Evolutionary conservation across 2,888 invertebrate species (phyloP), one percentile per base, ranked within the genome.

Genomic region (Bombylius major): DNA sequence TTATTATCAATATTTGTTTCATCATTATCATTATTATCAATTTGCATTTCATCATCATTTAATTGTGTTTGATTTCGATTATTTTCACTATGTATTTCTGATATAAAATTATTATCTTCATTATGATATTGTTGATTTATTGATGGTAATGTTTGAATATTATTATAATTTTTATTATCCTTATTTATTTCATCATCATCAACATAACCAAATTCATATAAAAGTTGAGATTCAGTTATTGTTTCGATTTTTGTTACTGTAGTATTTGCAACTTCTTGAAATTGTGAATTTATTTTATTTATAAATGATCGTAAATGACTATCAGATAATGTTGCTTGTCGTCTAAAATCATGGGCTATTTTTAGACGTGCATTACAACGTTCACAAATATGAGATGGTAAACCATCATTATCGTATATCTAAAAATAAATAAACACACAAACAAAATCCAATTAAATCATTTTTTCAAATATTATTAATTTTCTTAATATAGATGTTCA

Each of bases 321-420:
- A 56, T 69, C 66, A 1, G 70, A 65, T 8, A 62, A 56, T 32
- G 65, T 63, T 1, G 67, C 65, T 12, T 64, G 59, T 44, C 65
- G 64, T 33, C 67, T 63, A 58, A 70, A 70, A n/a, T 64, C 65
- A 44, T 65, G 61, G 0, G 69, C 61, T 4, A 69, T 49, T 58
- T 65, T 66, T 5, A 70, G 61, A 5, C 67, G 65, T 5, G 56
- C 50, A 6, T 62, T 52, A 58, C 70, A 70, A 50, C 63, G 67
- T 0, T 56, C 58, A 55, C 70, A 70, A 45, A 70, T 61, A 36
- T 65, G 57, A 14, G 60, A 56, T 9, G 70, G 69, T 60, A 70
- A 58, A 49, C 65, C 65, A 54, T 70, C 68, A 13, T 62, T 60
- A 51, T 63, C 57, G 39, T 57, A 53, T 11, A 68, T 51, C 70